Evolutionary conservation across 1,140 invertebrate genomes (phyloP).

Genomic region (Parapsyche elsis): DNA sequence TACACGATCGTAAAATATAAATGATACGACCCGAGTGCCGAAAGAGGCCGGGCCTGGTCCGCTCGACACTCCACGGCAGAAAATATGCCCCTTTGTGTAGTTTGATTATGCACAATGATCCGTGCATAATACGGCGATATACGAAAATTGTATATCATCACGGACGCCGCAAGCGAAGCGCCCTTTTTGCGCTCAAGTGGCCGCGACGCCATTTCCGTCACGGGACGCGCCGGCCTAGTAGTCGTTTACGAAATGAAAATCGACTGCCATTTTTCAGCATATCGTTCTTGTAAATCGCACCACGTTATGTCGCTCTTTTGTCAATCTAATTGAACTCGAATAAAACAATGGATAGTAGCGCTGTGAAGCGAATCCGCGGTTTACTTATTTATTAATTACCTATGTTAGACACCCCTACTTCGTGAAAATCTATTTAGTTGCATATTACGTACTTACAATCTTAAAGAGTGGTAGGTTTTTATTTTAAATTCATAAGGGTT

Average conservation of each 20-base stretch:
- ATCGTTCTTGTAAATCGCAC: neutral
- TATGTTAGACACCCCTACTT: too few species aligned
- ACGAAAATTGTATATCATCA: conserved; percentile 31
- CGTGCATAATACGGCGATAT: conserved; percentile 41
- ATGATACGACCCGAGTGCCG: conserved; percentile 23
- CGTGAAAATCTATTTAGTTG: too few species aligned
- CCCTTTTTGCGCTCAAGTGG: conserved; percentile 31
- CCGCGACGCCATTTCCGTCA: conserved; percentile 2
- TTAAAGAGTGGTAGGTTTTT: neutral
- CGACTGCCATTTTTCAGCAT: neutral
- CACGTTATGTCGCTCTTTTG: neutral
- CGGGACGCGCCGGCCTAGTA: neutral
- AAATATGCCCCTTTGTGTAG: neutral
- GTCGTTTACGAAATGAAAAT: conserved; percentile 17
- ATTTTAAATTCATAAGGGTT: neutral
- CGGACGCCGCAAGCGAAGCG: neutral
- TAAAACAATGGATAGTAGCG: too few species aligned
- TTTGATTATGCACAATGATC: conserved; percentile 44
- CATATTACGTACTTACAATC: too few species aligned
- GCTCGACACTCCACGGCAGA: neutral
- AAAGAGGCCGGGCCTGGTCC: neutral
- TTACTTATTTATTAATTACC: too few species aligned
- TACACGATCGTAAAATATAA: conserved; percentile 47
- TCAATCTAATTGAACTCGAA: too few species aligned
- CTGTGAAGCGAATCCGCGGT: too few species aligned